These are phyloP conservation scores for Eulemur rufifrons DNA, from an alignment of 2,113 vertebrate genomes.

Conservation along the genomic window DNA sequence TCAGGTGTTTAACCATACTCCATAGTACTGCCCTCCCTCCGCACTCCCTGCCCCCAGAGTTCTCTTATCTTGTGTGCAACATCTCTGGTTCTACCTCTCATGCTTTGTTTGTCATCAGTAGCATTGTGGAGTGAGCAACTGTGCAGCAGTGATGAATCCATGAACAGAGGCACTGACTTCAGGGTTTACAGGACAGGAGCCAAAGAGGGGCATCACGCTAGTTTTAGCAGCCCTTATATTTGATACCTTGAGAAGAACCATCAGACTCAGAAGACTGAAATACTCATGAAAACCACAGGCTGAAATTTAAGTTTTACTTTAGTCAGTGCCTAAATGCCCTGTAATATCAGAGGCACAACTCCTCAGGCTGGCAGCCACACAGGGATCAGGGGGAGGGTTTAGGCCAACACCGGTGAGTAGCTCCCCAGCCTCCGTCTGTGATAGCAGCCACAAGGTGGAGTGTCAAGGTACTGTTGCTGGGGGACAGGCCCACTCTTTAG, in stretches of 20 bases:
- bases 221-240: conserved; percentile 16
- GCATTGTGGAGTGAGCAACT: not conserved
- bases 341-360: accelerated
- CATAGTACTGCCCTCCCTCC: not conserved
- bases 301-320: conserved; percentile 24
- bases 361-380: accelerated
- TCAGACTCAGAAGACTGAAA: conserved; percentile 30
- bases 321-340: not conserved
- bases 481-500: accelerated
- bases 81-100: not conserved
- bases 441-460: accelerated
- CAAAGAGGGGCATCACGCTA: not conserved
- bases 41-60: accelerated
- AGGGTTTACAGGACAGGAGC: conserved; percentile 22
- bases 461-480: not conserved
- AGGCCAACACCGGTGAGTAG: accelerated
- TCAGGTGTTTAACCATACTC: not conserved
- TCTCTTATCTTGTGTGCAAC: not conserved
- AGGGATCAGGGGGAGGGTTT: not conserved
- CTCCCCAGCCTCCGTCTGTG: not conserved
- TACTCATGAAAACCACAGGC: not conserved
- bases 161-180: not conserved
- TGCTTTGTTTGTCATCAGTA: not conserved
- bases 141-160: not conserved
- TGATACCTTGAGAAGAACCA: not conserved